phyloP scores from a whole-genome alignment of 2,888 invertebrate species.

The Drosophila colorata region DNA sequence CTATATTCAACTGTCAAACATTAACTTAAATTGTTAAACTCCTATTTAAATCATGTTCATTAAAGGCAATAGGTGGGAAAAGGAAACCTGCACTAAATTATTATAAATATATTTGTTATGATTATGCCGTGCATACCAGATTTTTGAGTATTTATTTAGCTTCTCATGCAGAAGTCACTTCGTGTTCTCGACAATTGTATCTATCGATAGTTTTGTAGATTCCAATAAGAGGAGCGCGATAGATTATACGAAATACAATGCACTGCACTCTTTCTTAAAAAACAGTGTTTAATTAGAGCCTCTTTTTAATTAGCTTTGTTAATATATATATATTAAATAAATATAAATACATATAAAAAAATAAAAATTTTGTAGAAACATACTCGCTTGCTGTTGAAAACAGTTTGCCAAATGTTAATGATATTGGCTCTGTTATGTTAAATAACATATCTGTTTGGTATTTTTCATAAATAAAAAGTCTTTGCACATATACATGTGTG shows the following conservation, averaged over 20 bases:
- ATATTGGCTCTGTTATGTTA: constrained; percentile 27
- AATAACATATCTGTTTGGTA: constrained; percentile 49
- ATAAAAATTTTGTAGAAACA: not conserved
- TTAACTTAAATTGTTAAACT: no score
- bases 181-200: constrained; percentile 4
- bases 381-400: constrained; percentile 18
- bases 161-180: not conserved
- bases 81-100: no score
- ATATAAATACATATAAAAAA: not conserved
- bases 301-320: not conserved
- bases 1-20: no score
- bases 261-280: no score
- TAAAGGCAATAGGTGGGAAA: no score
- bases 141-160: not conserved
- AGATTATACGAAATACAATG: not conserved
- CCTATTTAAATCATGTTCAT: no score
- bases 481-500: constrained; percentile 43
- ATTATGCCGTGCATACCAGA: not conserved
- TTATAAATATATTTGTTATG: not conserved
- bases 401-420: constrained; percentile 22
- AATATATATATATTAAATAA: not conserved
- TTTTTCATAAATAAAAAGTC: constrained; percentile 53
- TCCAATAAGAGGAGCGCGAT: not conserved
- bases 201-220: constrained; percentile 23
- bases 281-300: not conserved